Evolutionary conservation across 1,140 invertebrate genomes (phyloP).

Genomic region (Elysia chlorotica): DNA sequence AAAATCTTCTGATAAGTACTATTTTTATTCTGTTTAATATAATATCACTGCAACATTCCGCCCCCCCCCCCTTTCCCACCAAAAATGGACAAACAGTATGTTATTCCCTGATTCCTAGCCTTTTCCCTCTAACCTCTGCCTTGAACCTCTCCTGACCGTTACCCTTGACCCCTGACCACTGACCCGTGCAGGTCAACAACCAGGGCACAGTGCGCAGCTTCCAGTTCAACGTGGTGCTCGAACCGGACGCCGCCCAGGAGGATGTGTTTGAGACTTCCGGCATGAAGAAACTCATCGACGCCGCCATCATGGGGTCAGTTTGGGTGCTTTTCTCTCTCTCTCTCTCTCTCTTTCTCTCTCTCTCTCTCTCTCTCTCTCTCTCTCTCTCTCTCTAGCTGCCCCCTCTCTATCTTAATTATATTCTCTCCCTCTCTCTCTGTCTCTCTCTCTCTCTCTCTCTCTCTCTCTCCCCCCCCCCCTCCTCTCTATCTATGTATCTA

Average conservation of each 20-base stretch:
- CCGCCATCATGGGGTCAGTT: slow-evolving; percentile 57
- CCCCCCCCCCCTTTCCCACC: neutral
- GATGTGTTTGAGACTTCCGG: slow-evolving; percentile 59
- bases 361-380: no score
- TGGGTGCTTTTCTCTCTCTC: no score
- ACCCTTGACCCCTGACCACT: slow-evolving; percentile 1
- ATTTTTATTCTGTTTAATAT: neutral
- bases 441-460: no score
- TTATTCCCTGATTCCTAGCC: neutral
- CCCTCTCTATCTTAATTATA: no score
- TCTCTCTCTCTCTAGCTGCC: no score
- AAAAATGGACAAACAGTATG: neutral
- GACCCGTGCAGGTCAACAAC: slow-evolving; percentile 39
- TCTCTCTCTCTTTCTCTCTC: no score
- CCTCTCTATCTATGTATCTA: no score
- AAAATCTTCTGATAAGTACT: no score
- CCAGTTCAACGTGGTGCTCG: slow-evolving; percentile 58
- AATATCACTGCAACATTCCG: neutral
- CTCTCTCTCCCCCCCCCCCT: no score
- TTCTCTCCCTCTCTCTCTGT: no score
- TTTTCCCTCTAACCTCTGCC: neutral
- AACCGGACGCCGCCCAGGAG: slow-evolving; percentile 55
- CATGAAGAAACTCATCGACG: slow-evolving; percentile 60
- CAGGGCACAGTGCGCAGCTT: slow-evolving; percentile 41
- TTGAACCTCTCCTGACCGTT: neutral